phyloP scores from a whole-genome alignment of 2,888 invertebrate species.

The Caenorhabditis zanzibari region DNA sequence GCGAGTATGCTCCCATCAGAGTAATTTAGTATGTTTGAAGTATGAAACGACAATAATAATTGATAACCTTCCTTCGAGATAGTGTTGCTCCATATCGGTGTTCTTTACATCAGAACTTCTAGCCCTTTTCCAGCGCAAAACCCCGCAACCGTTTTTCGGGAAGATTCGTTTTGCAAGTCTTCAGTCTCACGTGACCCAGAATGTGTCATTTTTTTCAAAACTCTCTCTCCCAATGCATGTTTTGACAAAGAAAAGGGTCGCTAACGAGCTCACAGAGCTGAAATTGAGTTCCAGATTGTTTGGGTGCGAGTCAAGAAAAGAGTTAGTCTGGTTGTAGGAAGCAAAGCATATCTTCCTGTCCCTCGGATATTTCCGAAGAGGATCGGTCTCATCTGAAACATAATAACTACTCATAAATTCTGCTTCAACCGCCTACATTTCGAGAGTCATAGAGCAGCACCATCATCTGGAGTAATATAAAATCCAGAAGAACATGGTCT shows the following conservation, averaged over 20 bases:
- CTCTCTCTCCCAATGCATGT: conserved; percentile 8
- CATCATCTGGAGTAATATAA: conserved; percentile 10
- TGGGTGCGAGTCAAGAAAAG: conserved; percentile 4
- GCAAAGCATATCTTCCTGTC: conserved; percentile 5
- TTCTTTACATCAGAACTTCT: neutral
- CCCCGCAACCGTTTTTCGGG: neutral
- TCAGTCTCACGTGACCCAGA: conserved; percentile 36
- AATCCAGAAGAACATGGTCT: conserved; percentile 39
- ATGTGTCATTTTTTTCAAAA: conserved; percentile 25
- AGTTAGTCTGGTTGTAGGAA: conserved; percentile 4
- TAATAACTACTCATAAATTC: conserved; percentile 7
- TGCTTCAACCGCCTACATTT: conserved; percentile 8
- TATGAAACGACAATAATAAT: too few relatives aligned
- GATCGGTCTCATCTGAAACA: neutral
- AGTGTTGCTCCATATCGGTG: too few relatives aligned
- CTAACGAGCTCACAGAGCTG: conserved; percentile 45
- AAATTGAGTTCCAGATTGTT: conserved; percentile 45
- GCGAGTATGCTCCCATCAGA: too few relatives aligned
- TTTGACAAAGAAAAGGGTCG: conserved; percentile 46
- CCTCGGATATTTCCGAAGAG: neutral
- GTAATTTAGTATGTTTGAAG: too few relatives aligned
- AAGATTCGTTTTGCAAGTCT: conserved; percentile 8
- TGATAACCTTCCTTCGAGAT: too few relatives aligned
- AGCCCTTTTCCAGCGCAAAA: neutral
- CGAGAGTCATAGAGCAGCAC: conserved; percentile 10